Conservation (phyloP, 2,113 vertebrate genomes). For the Arenaria interpres region DNA sequence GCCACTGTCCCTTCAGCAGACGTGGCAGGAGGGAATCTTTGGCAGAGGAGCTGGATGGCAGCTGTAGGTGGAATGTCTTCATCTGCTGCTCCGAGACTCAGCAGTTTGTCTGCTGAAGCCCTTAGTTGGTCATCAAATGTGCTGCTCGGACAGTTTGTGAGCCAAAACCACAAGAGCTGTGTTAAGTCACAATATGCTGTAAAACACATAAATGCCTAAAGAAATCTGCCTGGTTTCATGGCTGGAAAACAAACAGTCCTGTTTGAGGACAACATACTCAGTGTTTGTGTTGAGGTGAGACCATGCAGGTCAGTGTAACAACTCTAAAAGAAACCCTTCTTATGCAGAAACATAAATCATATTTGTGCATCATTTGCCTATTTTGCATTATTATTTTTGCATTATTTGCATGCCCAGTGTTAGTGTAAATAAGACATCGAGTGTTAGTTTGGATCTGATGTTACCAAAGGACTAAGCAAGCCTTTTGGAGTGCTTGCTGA, state of each 20-base stretch:
- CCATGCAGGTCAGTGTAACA: background rate
- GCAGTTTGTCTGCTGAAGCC: background rate
- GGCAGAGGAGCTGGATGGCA: background rate
- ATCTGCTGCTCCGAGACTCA: background rate
- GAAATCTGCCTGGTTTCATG: background rate
- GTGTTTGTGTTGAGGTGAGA: accelerated
- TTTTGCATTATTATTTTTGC: background rate
- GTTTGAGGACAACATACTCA: background rate
- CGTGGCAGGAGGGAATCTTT: background rate
- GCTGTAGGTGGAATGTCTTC: background rate
- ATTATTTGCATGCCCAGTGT: background rate
- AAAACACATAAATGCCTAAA: background rate
- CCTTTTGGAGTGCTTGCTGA: background rate
- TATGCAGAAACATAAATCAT: background rate
- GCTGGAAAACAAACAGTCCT: background rate
- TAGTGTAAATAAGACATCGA: background rate
- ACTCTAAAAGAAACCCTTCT: background rate
- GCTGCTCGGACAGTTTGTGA: background rate
- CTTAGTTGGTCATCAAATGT: background rate
- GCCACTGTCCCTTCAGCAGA: background rate
- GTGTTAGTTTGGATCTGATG: background rate
- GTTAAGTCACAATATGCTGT: background rate
- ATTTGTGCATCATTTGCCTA: background rate
- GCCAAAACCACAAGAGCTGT: background rate
- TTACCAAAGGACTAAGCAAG: background rate